Evolutionary conservation across 2,113 vertebrate species (phyloP).

Genomic region (Bufo gargarizans): DNA sequence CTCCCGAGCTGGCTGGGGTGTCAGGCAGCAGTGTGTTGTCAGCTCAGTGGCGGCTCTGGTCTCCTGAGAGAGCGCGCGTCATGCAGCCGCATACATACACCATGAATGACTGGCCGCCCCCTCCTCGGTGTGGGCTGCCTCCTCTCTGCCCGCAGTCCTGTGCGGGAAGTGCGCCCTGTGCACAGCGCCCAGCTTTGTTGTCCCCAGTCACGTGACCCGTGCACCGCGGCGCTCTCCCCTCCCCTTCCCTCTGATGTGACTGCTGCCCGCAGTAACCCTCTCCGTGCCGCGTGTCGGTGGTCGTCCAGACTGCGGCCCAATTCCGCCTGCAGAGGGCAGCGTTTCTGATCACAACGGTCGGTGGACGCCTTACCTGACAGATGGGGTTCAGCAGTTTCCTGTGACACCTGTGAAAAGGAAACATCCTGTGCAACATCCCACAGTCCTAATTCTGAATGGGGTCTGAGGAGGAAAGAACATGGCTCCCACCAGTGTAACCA

Average conservation of each 20-base stretch:
- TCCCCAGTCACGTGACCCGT: slow-evolving; percentile 31
- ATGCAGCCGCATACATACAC: slow-evolving; percentile 5
- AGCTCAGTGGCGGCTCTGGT: background rate
- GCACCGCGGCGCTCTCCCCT: background rate
- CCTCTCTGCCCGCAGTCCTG: slow-evolving; percentile 58
- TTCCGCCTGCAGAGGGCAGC: background rate
- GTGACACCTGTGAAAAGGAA: too few relatives aligned
- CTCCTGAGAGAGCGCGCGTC: slow-evolving; percentile 14
- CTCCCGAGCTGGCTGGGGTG: background rate
- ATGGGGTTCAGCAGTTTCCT: too few relatives aligned
- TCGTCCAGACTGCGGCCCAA: background rate
- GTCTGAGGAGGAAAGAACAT: too few relatives aligned
- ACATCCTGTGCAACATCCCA: too few relatives aligned
- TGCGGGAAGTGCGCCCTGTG: slow-evolving; percentile 50
- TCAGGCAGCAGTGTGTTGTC: slow-evolving; percentile 3
- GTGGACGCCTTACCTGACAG: background rate
- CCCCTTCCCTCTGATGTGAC: background rate
- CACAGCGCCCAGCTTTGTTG: background rate
- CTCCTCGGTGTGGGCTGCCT: slow-evolving; percentile 5
- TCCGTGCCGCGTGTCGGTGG: too few relatives aligned
- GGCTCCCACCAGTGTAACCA: too few relatives aligned
- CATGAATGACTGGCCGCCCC: background rate
- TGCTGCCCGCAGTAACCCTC: slow-evolving; percentile 1
- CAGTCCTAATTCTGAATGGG: too few relatives aligned
- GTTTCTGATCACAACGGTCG: background rate